These are phyloP conservation scores for Herpailurus yagouaroundi DNA, from an alignment of 2,113 vertebrate species.

Conservation along the genomic window DNA sequence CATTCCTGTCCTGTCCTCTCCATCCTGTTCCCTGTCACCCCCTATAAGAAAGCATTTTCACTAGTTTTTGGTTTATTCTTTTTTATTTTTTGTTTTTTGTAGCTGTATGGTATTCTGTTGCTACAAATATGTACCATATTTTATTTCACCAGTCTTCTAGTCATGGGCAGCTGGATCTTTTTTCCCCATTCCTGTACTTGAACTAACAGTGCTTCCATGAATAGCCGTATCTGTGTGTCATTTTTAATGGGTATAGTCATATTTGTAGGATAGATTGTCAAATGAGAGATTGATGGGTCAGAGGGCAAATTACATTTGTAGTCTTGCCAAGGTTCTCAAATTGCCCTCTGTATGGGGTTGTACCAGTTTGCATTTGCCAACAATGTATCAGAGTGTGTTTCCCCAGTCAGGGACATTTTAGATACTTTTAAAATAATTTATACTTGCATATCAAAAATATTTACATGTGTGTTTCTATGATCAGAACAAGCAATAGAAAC, in stretches of 20 bases:
- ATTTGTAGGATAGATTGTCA: neutral
- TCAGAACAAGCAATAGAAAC: neutral
- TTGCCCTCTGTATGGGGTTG: neutral
- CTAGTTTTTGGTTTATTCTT: neutral
- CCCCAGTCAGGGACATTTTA: neutral
- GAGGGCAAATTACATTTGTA: neutral
- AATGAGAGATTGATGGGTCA: neutral
- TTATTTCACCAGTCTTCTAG: neutral
- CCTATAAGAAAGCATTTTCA: neutral
- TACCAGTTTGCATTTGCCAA: neutral
- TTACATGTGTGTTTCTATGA: neutral
- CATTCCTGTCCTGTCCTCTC: neutral
- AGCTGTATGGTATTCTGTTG: neutral
- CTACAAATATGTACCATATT: neutral
- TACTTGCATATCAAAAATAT: neutral
- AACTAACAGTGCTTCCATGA: neutral
- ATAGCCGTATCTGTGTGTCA: neutral
- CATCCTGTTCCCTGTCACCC: neutral
- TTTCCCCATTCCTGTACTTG: neutral
- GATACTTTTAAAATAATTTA: slow-evolving; percentile 10
- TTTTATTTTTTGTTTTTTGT: neutral
- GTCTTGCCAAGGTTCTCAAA: neutral
- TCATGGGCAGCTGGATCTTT: neutral
- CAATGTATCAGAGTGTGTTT: neutral
- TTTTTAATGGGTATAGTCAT: neutral